A percentile compares a stretch with the other conserved stretches of the same genome.
phyloP scores from a whole-genome alignment of 2,797 vertebrate genomes.

The Melanotaenia nigrans region DNA sequence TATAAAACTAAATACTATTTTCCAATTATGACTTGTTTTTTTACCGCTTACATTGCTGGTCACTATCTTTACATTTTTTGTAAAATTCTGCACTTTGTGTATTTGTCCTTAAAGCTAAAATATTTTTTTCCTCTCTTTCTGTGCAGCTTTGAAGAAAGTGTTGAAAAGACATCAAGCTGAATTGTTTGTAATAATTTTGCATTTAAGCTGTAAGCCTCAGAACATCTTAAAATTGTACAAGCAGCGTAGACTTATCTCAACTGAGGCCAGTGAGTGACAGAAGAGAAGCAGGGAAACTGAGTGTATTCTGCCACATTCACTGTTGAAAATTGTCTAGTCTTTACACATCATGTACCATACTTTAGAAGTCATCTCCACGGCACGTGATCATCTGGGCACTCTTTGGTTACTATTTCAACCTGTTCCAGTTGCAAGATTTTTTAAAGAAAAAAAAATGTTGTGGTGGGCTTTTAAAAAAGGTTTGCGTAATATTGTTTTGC shows the following conservation, averaged over 20 bases:
- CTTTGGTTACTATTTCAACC: slow-evolving; percentile 48
- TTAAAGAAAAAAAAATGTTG: slow-evolving; percentile 9
- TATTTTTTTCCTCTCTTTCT: neutral
- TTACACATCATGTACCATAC: slow-evolving; percentile 54
- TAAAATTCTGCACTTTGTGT: slow-evolving; percentile 7
- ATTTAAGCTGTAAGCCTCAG: slow-evolving; percentile 46
- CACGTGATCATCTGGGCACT: slow-evolving; percentile 34
- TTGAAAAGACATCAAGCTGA: slow-evolving; percentile 9
- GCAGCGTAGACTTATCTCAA: slow-evolving; percentile 44
- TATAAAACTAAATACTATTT: slow-evolving; percentile 30
- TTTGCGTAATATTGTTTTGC: slow-evolving; percentile 13
- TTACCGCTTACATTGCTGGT: slow-evolving; percentile 22
- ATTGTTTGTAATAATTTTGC: slow-evolving; percentile 50
- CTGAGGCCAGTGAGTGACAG: slow-evolving; percentile 47
- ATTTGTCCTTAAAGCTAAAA: slow-evolving; percentile 5
- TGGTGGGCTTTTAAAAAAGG: neutral
- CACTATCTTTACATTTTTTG: slow-evolving; percentile 31
- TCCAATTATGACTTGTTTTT: slow-evolving; percentile 9
- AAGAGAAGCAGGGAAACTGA: slow-evolving; percentile 65
- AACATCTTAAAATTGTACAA: slow-evolving; percentile 49
- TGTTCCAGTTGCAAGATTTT: slow-evolving; percentile 31
- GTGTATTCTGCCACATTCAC: slow-evolving; percentile 38
- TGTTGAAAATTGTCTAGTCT: slow-evolving; percentile 60
- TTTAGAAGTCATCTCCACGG: slow-evolving; percentile 45
- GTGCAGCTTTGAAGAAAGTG: slow-evolving; percentile 2